Conservation (phyloP, 2,888 invertebrate species). For the Parnassius smintheus region DNA sequence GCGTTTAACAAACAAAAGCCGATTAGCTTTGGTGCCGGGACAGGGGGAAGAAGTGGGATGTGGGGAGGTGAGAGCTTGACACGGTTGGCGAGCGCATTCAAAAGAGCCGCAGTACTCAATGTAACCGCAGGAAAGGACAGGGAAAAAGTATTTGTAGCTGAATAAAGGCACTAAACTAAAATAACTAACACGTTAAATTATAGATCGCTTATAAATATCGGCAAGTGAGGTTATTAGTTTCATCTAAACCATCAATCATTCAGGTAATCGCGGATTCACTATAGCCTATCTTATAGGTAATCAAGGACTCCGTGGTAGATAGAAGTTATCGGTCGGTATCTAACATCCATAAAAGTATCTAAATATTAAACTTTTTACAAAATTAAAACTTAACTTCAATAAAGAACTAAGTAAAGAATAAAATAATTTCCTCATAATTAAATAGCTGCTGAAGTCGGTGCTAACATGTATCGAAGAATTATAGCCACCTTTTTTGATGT, state of each 20-base stretch:
- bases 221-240: background rate
- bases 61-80: slow-evolving; percentile 42
- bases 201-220: slow-evolving; percentile 1
- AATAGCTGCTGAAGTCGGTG: no score
- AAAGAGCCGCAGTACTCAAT: slow-evolving; percentile 66
- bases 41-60: slow-evolving; percentile 35
- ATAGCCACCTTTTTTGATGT: no score
- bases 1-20: slow-evolving; percentile 73
- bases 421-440: no score
- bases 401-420: no score
- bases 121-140: slow-evolving; percentile 51
- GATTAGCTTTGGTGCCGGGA: slow-evolving; percentile 52
- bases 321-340: no score
- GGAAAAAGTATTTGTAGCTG: slow-evolving; percentile 47
- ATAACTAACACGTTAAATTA: background rate
- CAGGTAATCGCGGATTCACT: no score
- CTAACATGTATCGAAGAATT: no score
- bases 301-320: no score
- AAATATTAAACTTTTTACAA: no score
- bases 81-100: slow-evolving; percentile 66
- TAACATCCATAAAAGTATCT: no score
- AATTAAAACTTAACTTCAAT: no score
- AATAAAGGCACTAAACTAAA: slow-evolving; percentile 27
- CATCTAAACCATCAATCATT: background rate
- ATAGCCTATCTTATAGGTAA: no score